Evolutionary conservation across 1,140 invertebrate genomes (phyloP), one percentile per base, ranked within the genome.

Genomic region (Scylla paramamosain): DNA sequence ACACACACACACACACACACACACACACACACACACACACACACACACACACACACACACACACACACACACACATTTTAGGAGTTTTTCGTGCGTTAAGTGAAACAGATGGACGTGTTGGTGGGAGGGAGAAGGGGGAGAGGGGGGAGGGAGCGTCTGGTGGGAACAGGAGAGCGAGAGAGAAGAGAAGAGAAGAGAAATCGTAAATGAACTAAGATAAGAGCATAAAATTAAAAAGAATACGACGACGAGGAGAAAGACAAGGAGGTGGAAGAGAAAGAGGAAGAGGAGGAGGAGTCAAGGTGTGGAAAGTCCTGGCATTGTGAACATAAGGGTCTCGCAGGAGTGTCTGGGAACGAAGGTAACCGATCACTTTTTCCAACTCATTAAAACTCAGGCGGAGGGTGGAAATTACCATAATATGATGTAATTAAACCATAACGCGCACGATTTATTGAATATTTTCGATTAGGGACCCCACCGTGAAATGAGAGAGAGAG

Each of bases 351-450:
- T 32, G 39, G 84, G 84, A 16, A 46, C 31, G n/a, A 10, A 46
- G 12, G 31, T 46, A 87, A 87, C 84, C 29, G 84, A 87, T 87
- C 84, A 28, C 84, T 39, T 87, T 87, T 39, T 89, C 45, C n/a
- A 89, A 89, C 45, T 89, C 87, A 89, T 89, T 89, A 89, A 89
- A 89, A 89, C 31, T 89, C 45, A 8, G 46, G 39, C 87, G 32
- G 31, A 32, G 87, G 39, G 87, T 89, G 39, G 87, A 46, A 45
- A 87, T 87, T 39, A 45, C 87, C 87, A 39, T 89, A 48, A 89
- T 89, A 48, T 89, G 87, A 46, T 89, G 87, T 89, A 89, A 89
- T 89, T 89, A 89, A 89, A 46, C 87, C 87, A 89, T 89, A 89
- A 89, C 87, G n/a, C 4, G 25, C 39, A 20, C 87, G 87, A 77